Evolutionary conservation across 2,888 invertebrate genomes (phyloP).

Genomic region (Syrista parreyssii): DNA sequence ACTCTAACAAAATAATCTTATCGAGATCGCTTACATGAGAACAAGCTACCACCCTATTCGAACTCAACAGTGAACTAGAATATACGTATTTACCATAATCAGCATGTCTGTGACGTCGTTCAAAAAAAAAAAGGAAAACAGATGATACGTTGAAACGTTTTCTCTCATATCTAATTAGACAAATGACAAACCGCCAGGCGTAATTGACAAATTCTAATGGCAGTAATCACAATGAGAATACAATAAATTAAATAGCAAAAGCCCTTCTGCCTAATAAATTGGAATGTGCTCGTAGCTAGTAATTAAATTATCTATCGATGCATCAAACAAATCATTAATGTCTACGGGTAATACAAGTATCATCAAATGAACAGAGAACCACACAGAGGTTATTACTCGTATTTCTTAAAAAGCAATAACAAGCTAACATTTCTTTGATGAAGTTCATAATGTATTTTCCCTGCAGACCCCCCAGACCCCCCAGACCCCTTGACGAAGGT

Average conservation of each 20-base stretch:
- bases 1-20: background rate
- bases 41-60: background rate
- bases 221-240: background rate
- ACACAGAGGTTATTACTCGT: background rate
- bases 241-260: conserved; percentile 29
- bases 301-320: conserved; percentile 41
- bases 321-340: background rate
- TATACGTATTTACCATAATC: background rate
- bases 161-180: background rate
- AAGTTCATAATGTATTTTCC: background rate
- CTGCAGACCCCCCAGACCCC: too few species aligned
- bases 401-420: background rate
- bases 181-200: background rate
- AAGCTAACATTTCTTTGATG: background rate
- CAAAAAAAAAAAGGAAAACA: background rate
- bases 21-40: background rate
- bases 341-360: background rate
- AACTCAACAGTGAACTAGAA: background rate
- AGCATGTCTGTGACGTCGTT: background rate
- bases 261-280: conserved; percentile 35
- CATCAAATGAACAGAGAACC: background rate
- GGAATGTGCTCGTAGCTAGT: conserved; percentile 40
- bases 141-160: background rate
- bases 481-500: background rate
- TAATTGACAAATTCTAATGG: background rate